Percentiles rank a stretch among this genome's conserved stretches.
These are phyloP conservation scores for Drosophila antonietae DNA, from an alignment of 2,888 invertebrate species.

Conservation along the genomic window DNA sequence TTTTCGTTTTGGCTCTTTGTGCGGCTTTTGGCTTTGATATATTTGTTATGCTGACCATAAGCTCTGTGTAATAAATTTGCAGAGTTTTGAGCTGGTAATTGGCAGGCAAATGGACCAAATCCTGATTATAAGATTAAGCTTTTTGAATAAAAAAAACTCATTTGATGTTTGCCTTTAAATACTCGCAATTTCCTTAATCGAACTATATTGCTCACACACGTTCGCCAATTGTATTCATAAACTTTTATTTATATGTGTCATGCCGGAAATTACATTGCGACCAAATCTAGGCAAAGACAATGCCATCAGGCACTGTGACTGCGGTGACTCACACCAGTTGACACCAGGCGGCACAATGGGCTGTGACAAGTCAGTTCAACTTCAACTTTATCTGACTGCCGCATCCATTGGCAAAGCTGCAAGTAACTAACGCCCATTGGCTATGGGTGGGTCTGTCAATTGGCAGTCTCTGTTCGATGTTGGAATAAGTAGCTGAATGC, in stretches of 20 bases:
- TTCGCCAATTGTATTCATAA: slow-evolving; percentile 24
- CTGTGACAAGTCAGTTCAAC: slow-evolving; percentile 54
- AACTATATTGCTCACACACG: neutral
- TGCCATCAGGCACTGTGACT: slow-evolving; percentile 19
- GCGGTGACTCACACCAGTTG: slow-evolving; percentile 52
- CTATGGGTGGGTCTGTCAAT: slow-evolving; percentile 37
- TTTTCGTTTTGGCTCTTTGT: slow-evolving; percentile 26
- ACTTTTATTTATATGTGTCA: slow-evolving; percentile 53
- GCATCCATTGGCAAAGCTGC: slow-evolving; percentile 43
- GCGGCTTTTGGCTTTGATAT: slow-evolving; percentile 72
- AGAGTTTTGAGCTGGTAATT: slow-evolving; percentile 60
- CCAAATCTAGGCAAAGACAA: slow-evolving; percentile 40
- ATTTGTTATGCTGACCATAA: slow-evolving; percentile 72
- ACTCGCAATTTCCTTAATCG: slow-evolving; percentile 22
- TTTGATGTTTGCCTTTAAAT: neutral
- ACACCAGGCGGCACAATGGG: slow-evolving; percentile 49
- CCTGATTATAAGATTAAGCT: slow-evolving; percentile 25
- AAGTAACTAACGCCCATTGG: slow-evolving; percentile 48
- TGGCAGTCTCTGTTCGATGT: slow-evolving; percentile 19
- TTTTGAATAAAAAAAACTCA: neutral
- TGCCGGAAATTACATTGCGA: slow-evolving; percentile 62
- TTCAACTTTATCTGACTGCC: slow-evolving; percentile 55
- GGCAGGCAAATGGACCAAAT: slow-evolving; percentile 33
- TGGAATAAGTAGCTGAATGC: slow-evolving; percentile 26
- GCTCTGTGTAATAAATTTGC: slow-evolving; percentile 65